Evolutionary conservation across 2,797 vertebrate species (phyloP), one percentile per base, ranked within the genome.

Genomic region (Leptodactylus fallax): DNA sequence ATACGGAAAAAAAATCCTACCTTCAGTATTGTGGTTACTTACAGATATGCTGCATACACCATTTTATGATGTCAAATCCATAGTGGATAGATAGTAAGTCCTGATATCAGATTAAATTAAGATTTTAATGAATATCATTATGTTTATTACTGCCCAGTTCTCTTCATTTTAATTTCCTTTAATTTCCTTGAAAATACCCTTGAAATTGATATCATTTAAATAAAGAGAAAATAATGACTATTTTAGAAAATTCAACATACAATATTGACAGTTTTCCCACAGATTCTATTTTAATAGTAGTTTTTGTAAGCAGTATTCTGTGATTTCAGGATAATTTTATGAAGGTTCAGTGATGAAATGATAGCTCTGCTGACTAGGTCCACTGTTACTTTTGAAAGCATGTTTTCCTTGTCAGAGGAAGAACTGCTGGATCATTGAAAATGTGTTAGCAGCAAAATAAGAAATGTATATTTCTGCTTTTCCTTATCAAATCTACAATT

Each of bases 51-150:
- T n/a, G 69, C 14, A 3, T 45, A 53, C 63, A 79, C 85, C 55
- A 87, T 79, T 71, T 89, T 83, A 78, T 23, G 88, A 89, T 79
- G 85, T 80, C 88, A 83, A 83, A 63, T 47, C 88, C 80, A 79
- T 49, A 63, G 80, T 76, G 88, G 63, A 58, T 89, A 83, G 71
- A 61, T 81, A 56, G 85, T 58, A 94, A 90, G 90, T 90, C 91
- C 81, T 79, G 82, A 90, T 85, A 93, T 92, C 92, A 91, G 90
- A 87, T 93, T 89, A 25, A 94, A 91, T 89, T 92, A 92, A 92
- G 91, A 94, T 94, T 92, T 91, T 90, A 93, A 93, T 94, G 93
- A 92, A 91, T 49, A 92, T 91, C 94, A 88, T 92, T 92, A 87
- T 86, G 90, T 86, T 91, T 92, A 91, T 84, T 85, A 93, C 88